Conservation (phyloP, 2,797 vertebrate species). For the Phataginus tetradactyla region DNA sequence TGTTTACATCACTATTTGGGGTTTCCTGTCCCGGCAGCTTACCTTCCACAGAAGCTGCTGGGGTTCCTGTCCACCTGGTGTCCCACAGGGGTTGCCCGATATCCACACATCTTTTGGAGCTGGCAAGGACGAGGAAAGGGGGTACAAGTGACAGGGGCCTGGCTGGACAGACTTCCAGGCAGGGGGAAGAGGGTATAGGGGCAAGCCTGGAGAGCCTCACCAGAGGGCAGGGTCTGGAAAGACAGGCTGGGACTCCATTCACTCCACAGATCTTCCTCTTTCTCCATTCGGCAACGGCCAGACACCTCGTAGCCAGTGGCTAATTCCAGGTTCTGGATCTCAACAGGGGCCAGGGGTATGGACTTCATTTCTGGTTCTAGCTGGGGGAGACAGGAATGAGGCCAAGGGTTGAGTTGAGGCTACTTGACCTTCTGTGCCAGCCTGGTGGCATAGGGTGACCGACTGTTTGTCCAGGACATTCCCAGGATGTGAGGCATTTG, state of each 20-base stretch:
- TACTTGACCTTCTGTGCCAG: background rate
- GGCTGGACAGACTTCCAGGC: background rate
- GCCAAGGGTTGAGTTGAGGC: background rate
- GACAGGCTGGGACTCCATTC: slow-evolving; percentile 84
- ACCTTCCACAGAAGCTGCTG: slow-evolving; percentile 81
- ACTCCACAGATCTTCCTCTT: slow-evolving; percentile 77
- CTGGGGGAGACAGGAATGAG: background rate
- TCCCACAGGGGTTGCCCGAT: background rate
- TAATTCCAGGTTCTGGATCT: slow-evolving; percentile 69
- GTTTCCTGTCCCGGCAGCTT: background rate
- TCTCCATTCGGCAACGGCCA: slow-evolving; percentile 84
- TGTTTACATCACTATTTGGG: background rate
- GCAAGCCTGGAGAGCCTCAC: slow-evolving; percentile 79
- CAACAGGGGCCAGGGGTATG: slow-evolving; percentile 39
- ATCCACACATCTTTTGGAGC: slow-evolving; percentile 77
- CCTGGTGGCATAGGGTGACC: background rate
- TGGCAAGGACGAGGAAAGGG: background rate
- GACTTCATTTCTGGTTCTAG: slow-evolving; percentile 40
- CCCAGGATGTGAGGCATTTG: background rate
- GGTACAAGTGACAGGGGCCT: background rate
- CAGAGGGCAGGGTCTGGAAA: slow-evolving; percentile 76
- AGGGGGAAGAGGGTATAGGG: rapidly evolving
- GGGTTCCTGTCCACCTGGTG: background rate
- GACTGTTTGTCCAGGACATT: background rate
- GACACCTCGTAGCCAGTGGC: slow-evolving; percentile 84